Conservation (phyloP, 1,140 invertebrate species). For the Caenorhabditis brenneri region DNA sequence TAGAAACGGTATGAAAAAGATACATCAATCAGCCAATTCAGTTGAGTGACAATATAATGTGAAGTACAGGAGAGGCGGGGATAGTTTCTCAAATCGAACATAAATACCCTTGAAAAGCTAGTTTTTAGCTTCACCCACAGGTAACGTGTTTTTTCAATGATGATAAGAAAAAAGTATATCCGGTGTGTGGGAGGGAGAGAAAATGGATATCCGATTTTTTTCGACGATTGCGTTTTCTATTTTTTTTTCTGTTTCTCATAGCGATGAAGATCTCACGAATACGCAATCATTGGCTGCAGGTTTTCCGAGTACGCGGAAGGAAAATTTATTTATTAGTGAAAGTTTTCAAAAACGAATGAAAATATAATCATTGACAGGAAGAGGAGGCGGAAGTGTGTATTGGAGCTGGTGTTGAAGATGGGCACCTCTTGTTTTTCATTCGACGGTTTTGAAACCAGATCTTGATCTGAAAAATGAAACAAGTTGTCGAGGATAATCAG, state of each 20-base stretch:
- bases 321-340: neutral
- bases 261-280: neutral
- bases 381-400: neutral
- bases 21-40: neutral
- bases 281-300: conserved; percentile 11
- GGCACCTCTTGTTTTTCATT: conserved; percentile 89
- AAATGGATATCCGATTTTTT: conserved; percentile 11
- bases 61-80: neutral
- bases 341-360: neutral
- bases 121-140: neutral
- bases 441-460: conserved; percentile 83
- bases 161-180: conserved; percentile 13
- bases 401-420: neutral
- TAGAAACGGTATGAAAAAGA: neutral
- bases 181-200: neutral
- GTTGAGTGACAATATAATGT: conserved; percentile 11
- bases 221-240: neutral
- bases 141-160: neutral
- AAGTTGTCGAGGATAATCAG: neutral
- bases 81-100: neutral
- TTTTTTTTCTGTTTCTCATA: neutral
- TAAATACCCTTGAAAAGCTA: conserved; percentile 40
- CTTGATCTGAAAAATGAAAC: conserved; percentile 63
- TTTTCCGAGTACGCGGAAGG: neutral
- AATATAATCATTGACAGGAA: neutral